Conservation (phyloP, 2,797 vertebrate genomes). For the Scolopax bukidnonensis region DNA sequence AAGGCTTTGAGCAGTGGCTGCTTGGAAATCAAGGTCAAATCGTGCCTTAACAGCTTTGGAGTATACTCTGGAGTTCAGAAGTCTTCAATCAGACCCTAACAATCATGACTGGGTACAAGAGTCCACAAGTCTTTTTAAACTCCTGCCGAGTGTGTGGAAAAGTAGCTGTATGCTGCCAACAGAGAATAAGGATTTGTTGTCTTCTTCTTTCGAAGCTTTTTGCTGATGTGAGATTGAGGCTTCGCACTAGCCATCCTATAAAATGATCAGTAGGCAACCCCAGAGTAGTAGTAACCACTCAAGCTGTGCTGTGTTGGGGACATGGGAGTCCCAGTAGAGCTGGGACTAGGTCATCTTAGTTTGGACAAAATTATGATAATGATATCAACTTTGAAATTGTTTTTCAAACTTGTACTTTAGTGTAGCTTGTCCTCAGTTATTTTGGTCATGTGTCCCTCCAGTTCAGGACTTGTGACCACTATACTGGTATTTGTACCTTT, state of each 20-base stretch:
- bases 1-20: background rate
- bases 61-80: background rate
- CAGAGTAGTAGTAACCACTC: too few species aligned
- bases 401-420: background rate
- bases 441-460: background rate
- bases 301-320: background rate
- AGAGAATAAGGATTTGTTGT: background rate
- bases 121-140: background rate
- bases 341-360: background rate
- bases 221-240: background rate
- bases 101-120: background rate
- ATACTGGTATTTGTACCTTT: background rate
- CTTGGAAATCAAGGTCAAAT: slow-evolving; percentile 17
- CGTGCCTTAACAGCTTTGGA: background rate
- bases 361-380: background rate
- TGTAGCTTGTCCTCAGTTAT: background rate
- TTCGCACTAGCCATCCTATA: background rate
- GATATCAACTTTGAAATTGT: background rate
- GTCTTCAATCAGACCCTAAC: background rate
- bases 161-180: background rate
- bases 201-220: background rate
- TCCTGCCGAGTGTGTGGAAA: background rate
- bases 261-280: background rate
- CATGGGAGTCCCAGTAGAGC: background rate
- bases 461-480: background rate